phyloP scores from a whole-genome alignment of 2,888 invertebrate species.

The Acronicta leporina region DNA sequence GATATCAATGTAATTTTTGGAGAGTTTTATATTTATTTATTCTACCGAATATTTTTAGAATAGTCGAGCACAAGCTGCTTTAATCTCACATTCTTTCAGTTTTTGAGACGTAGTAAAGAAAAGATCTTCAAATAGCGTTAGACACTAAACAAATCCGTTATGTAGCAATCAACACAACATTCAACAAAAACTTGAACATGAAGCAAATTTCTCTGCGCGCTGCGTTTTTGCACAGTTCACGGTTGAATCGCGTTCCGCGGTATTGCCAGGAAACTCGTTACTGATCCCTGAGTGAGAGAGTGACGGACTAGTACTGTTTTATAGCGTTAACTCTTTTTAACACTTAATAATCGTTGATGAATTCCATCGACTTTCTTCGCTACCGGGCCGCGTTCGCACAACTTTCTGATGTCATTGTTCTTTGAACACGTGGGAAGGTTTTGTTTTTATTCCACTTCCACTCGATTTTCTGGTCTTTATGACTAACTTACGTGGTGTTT shows the following conservation, averaged over 20 bases:
- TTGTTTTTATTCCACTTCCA: slow-evolving; percentile 66
- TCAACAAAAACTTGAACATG: slow-evolving; percentile 74
- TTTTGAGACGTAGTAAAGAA: slow-evolving; percentile 1
- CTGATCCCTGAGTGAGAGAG: slow-evolving; percentile 58
- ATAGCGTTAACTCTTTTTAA: slow-evolving; percentile 55
- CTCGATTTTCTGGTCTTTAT: slow-evolving; percentile 42
- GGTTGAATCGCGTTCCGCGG: slow-evolving; percentile 76
- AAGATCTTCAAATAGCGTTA: slow-evolving; percentile 35
- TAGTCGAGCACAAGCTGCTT: no score
- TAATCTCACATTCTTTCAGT: no score
- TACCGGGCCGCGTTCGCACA: slow-evolving; percentile 73
- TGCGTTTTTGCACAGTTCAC: slow-evolving; percentile 76
- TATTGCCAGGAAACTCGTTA: slow-evolving; percentile 70
- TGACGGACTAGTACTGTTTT: slow-evolving; percentile 43
- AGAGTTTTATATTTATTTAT: no score
- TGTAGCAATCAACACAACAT: slow-evolving; percentile 74
- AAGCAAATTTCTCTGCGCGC: slow-evolving; percentile 79
- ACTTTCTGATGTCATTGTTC: slow-evolving; percentile 83
- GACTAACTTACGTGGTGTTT: slow-evolving; percentile 20
- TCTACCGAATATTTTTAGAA: no score
- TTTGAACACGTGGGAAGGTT: slow-evolving; percentile 69
- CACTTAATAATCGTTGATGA: slow-evolving; percentile 49
- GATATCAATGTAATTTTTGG: no score
- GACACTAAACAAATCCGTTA: slow-evolving; percentile 73
- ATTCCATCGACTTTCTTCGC: slow-evolving; percentile 75